Evolutionary conservation across 2,113 vertebrate genomes (phyloP), one percentile per base, ranked within the genome.

Genomic region (Lasiurus borealis): DNA sequence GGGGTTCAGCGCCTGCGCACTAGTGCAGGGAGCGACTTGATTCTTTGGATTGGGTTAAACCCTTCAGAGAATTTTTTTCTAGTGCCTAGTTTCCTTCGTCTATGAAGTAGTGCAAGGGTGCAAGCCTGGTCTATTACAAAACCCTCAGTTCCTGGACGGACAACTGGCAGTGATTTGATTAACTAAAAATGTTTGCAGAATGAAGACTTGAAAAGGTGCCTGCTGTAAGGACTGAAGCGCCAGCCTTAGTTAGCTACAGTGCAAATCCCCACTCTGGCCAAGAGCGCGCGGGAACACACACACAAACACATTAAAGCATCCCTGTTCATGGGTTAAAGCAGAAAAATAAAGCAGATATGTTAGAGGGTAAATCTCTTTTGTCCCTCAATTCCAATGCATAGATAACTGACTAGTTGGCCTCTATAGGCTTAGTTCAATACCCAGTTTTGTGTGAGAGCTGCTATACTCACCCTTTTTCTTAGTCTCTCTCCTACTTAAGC

Each of bases 31-130:
- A 76, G 27, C 0, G 11, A n/a, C 6, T 57, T 48, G 7, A 1
- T 0, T 1, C 0, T 19, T 50, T 0, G 0, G 7, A 29, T 9
- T 0, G 0, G 1, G 0, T 5, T 75, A 0, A 0, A 5, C 2
- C 0, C 13, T 0, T 0, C 0, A 0, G 4, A 40, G 2, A 9
- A 3, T 25, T 75, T 75, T n/a, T 52, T 48, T 19, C 2, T 23
- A 4, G 4, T 57, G 0, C 0, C 1, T 85, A 2, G 3, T 2
- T 21, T 5, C n/a, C 36, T 44, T 4, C 1, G 0, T 40, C 11
- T 50, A 46, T 75, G 77, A 44, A 64, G 14, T 8, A 29, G 31
- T 8, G 4, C 34, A 12, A 10, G 11, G 16, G 27, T 34, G 66
- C 3, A 16, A 85, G 8, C 29, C 15, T 46, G 40, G 40, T 34